Evolutionary conservation across 2,113 vertebrate genomes (phyloP).

Genomic region (Isurus oxyrinchus): DNA sequence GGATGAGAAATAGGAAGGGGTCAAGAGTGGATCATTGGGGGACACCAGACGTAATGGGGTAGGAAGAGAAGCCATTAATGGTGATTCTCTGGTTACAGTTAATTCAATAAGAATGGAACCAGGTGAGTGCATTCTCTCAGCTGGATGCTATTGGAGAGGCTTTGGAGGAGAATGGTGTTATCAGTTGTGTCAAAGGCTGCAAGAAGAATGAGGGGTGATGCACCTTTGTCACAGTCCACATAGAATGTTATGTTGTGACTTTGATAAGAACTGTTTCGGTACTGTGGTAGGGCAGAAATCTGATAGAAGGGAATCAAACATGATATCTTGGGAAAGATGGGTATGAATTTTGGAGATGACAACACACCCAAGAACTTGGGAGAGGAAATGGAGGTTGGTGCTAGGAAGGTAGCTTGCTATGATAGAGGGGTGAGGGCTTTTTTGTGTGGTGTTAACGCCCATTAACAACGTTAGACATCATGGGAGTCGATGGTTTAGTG

Average conservation of each 20-base stretch:
- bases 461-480: background rate
- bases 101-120: background rate
- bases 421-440: background rate
- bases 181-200: background rate
- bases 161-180: background rate
- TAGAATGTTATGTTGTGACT: background rate
- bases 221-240: background rate
- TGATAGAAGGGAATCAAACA: background rate
- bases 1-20: background rate
- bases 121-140: background rate
- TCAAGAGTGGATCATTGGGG: too few relatives aligned
- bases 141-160: background rate
- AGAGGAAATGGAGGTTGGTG: background rate
- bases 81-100: background rate
- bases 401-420: background rate
- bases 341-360: background rate
- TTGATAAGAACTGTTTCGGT: background rate
- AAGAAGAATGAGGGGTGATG: background rate
- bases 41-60: background rate
- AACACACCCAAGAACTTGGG: background rate
- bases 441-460: background rate
- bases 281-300: background rate
- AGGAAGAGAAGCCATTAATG: background rate
- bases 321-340: background rate
- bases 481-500: too few relatives aligned